These are phyloP conservation scores for Periparus ater DNA, from an alignment of 2,797 vertebrate species.

Conservation along the genomic window DNA sequence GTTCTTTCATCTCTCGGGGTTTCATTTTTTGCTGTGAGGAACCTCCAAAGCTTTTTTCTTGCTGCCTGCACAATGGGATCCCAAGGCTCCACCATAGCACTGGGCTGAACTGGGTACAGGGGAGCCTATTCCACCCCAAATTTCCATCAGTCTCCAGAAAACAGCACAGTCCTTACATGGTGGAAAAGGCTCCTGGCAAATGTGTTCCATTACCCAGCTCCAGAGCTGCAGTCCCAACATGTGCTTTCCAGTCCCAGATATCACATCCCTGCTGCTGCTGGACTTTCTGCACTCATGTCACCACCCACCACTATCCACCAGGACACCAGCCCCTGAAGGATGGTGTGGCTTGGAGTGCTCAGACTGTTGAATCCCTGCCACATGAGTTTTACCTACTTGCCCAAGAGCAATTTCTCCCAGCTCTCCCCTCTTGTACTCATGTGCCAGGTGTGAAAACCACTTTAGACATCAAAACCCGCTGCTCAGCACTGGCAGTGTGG, in stretches of 20 bases:
- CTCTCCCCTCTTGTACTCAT: background rate
- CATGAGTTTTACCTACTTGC: background rate
- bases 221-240: accelerated
- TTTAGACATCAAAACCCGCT: background rate
- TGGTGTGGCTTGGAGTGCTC: background rate
- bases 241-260: background rate
- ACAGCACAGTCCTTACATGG: background rate
- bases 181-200: background rate
- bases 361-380: background rate
- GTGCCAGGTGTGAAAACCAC: slow-evolving; percentile 21
- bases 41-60: background rate
- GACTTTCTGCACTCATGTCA: background rate
- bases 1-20: background rate
- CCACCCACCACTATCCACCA: background rate
- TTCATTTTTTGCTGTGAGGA: background rate
- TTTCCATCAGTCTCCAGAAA: background rate
- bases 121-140: background rate
- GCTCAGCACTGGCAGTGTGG: background rate
- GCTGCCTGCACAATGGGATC: background rate
- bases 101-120: background rate
- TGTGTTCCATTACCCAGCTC: background rate
- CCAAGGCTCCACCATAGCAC: background rate
- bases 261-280: background rate
- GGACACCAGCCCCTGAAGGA: background rate
- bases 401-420: background rate